Conservation (phyloP, 2,888 invertebrate species). For the Morpho helenor region DNA sequence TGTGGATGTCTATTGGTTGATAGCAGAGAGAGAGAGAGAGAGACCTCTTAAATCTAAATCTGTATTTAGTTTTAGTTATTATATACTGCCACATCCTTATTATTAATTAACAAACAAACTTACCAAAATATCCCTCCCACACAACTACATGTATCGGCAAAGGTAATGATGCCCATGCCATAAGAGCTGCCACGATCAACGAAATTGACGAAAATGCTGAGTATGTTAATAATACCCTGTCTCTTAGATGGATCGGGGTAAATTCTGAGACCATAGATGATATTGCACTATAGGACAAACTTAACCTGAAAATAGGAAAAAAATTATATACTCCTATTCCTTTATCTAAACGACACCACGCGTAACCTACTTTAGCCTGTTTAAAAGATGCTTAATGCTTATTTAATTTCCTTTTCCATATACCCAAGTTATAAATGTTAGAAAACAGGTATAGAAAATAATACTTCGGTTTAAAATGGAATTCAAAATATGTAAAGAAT, state of each 20-base stretch:
- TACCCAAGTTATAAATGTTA: too few relatives aligned
- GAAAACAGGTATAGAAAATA: too few relatives aligned
- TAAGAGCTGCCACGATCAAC: conserved; percentile 35
- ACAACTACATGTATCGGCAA: conserved; percentile 33
- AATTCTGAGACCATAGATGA: conserved; percentile 44
- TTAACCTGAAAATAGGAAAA: conserved; percentile 38
- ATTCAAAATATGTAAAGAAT: too few relatives aligned
- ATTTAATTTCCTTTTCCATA: too few relatives aligned
- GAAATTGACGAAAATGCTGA: conserved; percentile 41
- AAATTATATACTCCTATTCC: not conserved
- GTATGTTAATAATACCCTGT: conserved; percentile 38
- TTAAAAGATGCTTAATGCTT: not conserved
- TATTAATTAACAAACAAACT: conserved; percentile 13
- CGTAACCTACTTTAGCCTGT: too few relatives aligned
- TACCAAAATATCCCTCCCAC: conserved; percentile 43
- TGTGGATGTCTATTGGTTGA: too few relatives aligned
- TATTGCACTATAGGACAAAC: conserved; percentile 41
- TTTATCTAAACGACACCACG: not conserved
- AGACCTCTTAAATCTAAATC: too few relatives aligned
- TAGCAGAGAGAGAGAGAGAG: too few relatives aligned
- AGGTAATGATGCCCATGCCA: conserved; percentile 45
- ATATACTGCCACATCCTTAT: too few relatives aligned
- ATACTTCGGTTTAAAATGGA: too few relatives aligned
- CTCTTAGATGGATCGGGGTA: conserved; percentile 40
- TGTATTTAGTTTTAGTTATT: too few relatives aligned